Evolutionary conservation across 2,113 vertebrate species (phyloP).

Genomic region (Emydocephalus ijimae): DNA sequence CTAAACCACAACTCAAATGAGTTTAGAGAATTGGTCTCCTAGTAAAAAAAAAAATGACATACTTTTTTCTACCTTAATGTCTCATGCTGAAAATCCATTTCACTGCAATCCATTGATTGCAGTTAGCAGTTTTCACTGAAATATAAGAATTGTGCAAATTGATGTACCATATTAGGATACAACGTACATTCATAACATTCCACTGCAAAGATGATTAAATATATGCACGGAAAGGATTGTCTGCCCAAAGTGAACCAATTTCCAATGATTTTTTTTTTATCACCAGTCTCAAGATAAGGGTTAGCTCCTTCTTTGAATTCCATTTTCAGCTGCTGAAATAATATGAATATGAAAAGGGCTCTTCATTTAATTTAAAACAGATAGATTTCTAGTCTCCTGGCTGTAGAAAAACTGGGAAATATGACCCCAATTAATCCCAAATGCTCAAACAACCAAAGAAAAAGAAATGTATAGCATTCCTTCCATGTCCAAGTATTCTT

Average conservation of each 20-base stretch:
- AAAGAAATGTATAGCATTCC: neutral
- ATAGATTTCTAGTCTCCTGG: conserved; percentile 8
- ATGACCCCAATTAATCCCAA: conserved; percentile 23
- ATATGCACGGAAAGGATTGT: neutral
- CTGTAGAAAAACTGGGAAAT: neutral
- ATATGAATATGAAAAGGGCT: neutral
- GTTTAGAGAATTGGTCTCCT: neutral
- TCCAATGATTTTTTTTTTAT: conserved; percentile 7
- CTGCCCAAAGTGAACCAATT: neutral
- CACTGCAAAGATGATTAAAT: neutral
- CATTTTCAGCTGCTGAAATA: neutral
- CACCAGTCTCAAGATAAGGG: neutral
- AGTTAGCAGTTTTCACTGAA: neutral
- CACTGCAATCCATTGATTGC: neutral
- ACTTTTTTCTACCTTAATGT: neutral
- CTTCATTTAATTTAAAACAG: conserved; percentile 16
- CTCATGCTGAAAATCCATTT: neutral
- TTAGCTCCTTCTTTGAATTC: neutral
- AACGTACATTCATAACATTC: neutral
- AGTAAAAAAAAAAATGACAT: neutral
- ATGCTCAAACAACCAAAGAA: conserved; percentile 9
- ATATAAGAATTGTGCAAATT: neutral
- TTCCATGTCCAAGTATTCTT: neutral
- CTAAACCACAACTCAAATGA: neutral
- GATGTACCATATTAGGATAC: neutral